Percentiles rank a stretch among this genome's conserved stretches.
Evolutionary conservation across 2,113 vertebrate species (phyloP).

Genomic region (Callopanchax toddi): DNA sequence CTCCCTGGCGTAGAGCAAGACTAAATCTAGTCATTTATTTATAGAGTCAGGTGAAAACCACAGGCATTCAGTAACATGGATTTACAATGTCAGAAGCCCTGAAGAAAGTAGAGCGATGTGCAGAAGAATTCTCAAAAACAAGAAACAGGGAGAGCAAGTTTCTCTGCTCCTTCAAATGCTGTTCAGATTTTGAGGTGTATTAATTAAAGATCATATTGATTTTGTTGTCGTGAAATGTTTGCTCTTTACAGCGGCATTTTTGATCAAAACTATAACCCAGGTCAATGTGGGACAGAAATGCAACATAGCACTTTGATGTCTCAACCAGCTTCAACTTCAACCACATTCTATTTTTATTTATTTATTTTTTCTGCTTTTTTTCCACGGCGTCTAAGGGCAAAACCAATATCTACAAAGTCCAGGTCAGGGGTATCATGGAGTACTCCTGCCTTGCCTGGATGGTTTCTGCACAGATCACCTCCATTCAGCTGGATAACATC

Average conservation of each 20-base stretch:
- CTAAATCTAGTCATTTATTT: constrained; percentile 64
- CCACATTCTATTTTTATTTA: no score
- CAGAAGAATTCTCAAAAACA: background rate
- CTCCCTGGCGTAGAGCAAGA: constrained; percentile 19
- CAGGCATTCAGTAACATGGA: constrained; percentile 15
- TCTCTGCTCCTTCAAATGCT: background rate
- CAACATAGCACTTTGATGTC: no score
- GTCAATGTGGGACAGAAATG: no score
- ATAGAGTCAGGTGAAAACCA: constrained; percentile 50
- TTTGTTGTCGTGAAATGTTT: background rate
- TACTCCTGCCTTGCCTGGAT: background rate
- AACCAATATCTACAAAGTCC: background rate
- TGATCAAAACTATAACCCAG: no score
- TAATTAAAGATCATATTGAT: background rate
- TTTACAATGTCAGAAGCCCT: background rate
- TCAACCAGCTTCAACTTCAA: no score
- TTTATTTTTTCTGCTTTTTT: no score
- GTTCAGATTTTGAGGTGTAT: background rate
- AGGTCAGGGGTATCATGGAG: background rate
- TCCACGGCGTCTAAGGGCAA: no score
- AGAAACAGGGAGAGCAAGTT: background rate
- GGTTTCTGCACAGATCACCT: background rate
- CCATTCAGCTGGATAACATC: background rate
- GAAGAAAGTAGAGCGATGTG: background rate
- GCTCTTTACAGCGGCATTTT: no score